Conservation (phyloP, 2,113 vertebrate genomes). For the Ptyas mucosa region DNA sequence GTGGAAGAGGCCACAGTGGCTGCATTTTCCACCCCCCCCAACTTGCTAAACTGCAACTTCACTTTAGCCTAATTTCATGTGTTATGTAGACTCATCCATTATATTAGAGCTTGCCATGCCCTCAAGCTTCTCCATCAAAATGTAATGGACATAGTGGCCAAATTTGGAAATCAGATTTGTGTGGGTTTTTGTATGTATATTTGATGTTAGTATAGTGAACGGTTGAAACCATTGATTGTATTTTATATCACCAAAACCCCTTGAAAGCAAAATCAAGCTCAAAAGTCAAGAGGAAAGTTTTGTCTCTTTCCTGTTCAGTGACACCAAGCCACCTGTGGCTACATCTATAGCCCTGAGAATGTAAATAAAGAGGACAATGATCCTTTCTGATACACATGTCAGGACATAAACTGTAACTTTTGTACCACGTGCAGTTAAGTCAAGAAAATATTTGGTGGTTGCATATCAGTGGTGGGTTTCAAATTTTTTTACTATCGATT, state of each 20-base stretch:
- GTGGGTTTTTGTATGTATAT: not conserved
- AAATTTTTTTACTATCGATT: no score
- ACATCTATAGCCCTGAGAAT: not conserved
- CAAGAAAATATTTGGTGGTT: not conserved
- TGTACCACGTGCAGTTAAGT: not conserved
- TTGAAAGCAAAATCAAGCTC: not conserved
- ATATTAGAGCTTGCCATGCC: not conserved
- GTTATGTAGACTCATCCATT: not conserved
- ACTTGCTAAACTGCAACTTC: not conserved
- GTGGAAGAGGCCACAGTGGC: not conserved
- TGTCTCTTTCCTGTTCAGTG: not conserved
- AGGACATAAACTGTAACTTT: not conserved
- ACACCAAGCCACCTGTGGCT: not conserved
- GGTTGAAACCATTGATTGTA: not conserved
- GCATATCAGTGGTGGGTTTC: no score
- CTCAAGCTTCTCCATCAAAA: not conserved
- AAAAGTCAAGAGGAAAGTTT: not conserved
- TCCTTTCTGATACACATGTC: not conserved
- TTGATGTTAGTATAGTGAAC: not conserved
- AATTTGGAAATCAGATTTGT: not conserved
- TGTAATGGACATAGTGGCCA: not conserved
- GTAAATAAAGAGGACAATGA: not conserved
- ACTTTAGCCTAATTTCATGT: not conserved
- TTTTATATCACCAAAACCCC: not conserved
- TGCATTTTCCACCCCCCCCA: not conserved